phyloP scores from a whole-genome alignment of 2,888 invertebrate genomes.

The Acrobasis suavella region DNA sequence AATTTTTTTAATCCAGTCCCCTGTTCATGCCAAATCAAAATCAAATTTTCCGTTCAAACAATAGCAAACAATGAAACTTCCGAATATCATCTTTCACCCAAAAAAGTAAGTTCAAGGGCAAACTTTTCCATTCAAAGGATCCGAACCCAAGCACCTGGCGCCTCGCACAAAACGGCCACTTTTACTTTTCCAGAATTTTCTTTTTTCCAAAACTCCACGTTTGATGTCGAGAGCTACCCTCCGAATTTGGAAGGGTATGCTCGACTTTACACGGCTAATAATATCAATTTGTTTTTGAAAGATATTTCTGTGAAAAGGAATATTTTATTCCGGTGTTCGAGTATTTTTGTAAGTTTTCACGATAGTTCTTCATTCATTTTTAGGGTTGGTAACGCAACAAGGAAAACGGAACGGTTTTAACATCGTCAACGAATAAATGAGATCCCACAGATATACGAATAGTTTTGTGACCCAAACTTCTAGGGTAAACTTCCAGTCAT shows the following conservation, averaged over 20 bases:
- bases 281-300: conserved; percentile 18
- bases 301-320: background rate
- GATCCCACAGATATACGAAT: too few species aligned
- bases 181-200: conserved; percentile 46
- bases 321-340: conserved; percentile 8
- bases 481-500: too few species aligned
- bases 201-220: conserved; percentile 49
- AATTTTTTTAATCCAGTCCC: too few species aligned
- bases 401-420: too few species aligned
- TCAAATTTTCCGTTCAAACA: background rate
- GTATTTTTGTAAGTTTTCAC: background rate
- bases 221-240: conserved; percentile 63
- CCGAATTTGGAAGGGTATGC: conserved; percentile 50
- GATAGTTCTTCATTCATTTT: too few species aligned
- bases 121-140: conserved; percentile 46
- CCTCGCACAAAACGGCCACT: conserved; percentile 44
- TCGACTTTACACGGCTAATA: conserved; percentile 36
- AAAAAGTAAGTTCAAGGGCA: conserved; percentile 43
- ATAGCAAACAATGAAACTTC: background rate
- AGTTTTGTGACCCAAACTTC: too few species aligned
- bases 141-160: conserved; percentile 44
- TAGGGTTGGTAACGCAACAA: too few species aligned
- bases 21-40: too few species aligned
- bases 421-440: too few species aligned
- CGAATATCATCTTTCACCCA: conserved; percentile 22